Base-by-base conservation (phyloP, 2,888 invertebrate genomes). In the Latheticus oryzae region DNA sequence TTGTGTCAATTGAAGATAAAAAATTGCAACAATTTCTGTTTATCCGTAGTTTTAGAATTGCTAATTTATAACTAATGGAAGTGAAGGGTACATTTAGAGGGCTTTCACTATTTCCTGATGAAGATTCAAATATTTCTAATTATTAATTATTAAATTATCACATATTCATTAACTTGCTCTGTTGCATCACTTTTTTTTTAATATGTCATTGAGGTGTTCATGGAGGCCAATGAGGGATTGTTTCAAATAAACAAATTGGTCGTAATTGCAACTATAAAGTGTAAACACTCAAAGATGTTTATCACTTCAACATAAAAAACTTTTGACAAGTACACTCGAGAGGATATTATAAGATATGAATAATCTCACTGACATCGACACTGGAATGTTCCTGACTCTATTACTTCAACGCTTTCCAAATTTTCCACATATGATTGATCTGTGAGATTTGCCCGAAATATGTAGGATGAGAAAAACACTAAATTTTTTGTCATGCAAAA, bases 81-180 rank as follows among this genome's bases (percentile, higher is more conserved):
- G 47, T 47, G 47, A 47, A 47, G 33, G 47, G 32, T 32, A 45
- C 12, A 7, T 15, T 16, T 9, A n/a, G n/a, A n/a, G 12, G 47
- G 47, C 47, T 47, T 47, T 47, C 47, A 47, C 47, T 24, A 11
- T 33, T 33, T 21, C 33, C 33, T 33, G 33, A 11, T 3, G 17
- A 28, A 8, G 11, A 42, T 26, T 11, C 11, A 24, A 24, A 47
- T 26, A 3, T 8, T 26, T 42, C 26, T 35, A 35, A 47, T 47
- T 33, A 23, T 21, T 35, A 33, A 47, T 35, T 45, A 11, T 8
- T 5, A 13, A 33, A 47, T 33, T 47, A 47, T 32, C 7, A 12
- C 12, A 13, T 3, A 3, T 2, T 9, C 3, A 12, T 32, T 9
- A 13, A 19, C 19, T 19, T 19, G 5, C 28, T 28, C 28, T 28